Conservation (phyloP, 2,797 vertebrate species). For the Pipistrellus pygmaeus region DNA sequence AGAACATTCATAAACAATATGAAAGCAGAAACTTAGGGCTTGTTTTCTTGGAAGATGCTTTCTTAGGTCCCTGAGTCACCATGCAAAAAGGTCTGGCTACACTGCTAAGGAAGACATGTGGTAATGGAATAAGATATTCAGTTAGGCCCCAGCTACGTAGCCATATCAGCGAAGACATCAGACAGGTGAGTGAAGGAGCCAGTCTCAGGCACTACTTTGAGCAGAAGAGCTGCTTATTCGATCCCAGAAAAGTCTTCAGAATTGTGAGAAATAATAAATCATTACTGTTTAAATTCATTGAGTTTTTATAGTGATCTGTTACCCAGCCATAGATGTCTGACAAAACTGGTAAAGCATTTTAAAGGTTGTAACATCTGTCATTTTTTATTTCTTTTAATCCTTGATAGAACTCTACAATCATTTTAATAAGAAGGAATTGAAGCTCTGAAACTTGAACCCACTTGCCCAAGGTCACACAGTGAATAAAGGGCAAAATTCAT, state of each 20-base stretch:
- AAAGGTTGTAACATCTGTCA: background rate
- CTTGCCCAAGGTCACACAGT: background rate
- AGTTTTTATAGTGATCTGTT: background rate
- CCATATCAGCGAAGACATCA: background rate
- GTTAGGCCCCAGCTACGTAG: background rate
- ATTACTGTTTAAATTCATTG: background rate
- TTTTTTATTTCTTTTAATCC: constrained; percentile 49
- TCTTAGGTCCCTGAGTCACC: background rate
- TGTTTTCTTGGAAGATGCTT: background rate
- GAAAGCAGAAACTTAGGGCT: background rate
- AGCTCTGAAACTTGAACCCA: constrained; percentile 31
- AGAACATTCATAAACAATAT: background rate
- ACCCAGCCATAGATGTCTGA: background rate
- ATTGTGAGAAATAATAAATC: background rate
- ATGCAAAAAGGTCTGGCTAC: background rate
- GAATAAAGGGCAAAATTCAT: background rate
- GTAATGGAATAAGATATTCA: background rate
- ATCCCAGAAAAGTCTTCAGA: background rate
- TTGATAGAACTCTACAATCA: background rate
- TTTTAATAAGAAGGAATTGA: constrained; percentile 46
- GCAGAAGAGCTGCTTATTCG: background rate
- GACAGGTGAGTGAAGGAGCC: background rate
- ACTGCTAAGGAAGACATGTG: background rate
- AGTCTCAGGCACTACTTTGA: background rate
- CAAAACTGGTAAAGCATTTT: background rate